phyloP scores from a whole-genome alignment of 1,140 invertebrate genomes.

The Heliothis subflexa region DNA sequence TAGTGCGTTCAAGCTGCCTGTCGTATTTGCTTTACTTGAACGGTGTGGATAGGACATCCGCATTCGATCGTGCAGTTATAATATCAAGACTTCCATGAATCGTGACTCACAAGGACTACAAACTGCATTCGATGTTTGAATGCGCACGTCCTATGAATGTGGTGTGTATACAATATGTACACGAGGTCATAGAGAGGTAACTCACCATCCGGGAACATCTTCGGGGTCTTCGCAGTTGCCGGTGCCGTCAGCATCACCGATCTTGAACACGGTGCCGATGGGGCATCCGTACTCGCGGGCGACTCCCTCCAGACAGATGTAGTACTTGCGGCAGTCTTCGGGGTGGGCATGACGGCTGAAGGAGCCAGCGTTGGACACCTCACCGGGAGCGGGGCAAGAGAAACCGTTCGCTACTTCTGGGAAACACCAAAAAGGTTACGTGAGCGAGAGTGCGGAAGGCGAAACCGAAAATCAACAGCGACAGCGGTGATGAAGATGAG shows the following conservation, averaged over 20 bases:
- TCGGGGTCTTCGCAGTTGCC: conserved; percentile 97
- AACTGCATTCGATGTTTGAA: conserved; percentile 5
- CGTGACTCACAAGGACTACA: not conserved
- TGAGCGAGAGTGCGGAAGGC: conserved; percentile 62
- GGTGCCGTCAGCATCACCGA: conserved; percentile 94
- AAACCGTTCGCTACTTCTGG: conserved; percentile 96
- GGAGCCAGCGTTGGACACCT: conserved; percentile 93
- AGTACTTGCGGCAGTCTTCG: conserved; percentile 98
- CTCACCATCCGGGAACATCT: conserved; percentile 98
- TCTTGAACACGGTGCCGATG: conserved; percentile 98
- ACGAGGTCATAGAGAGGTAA: conserved; percentile 55
- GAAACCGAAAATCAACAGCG: conserved; percentile 59
- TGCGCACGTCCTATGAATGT: conserved; percentile 25
- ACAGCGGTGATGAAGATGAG: conserved; percentile 44
- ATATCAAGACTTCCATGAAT: conserved; percentile 14
- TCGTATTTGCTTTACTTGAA: conserved; percentile 74
- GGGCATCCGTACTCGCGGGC: conserved; percentile 97
- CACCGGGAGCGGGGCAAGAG: conserved; percentile 93
- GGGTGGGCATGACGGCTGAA: conserved; percentile 98
- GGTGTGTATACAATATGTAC: conserved; percentile 39
- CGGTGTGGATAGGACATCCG: conserved; percentile 56
- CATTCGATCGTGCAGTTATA: conserved; percentile 48
- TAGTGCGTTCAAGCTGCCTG: conserved; percentile 71
- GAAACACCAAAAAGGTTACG: conserved; percentile 72
- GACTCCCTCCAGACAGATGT: conserved; percentile 95